Evolutionary conservation across 2,888 invertebrate genomes (phyloP), one percentile per base, ranked within the genome.

Genomic region (Rapana venosa): DNA sequence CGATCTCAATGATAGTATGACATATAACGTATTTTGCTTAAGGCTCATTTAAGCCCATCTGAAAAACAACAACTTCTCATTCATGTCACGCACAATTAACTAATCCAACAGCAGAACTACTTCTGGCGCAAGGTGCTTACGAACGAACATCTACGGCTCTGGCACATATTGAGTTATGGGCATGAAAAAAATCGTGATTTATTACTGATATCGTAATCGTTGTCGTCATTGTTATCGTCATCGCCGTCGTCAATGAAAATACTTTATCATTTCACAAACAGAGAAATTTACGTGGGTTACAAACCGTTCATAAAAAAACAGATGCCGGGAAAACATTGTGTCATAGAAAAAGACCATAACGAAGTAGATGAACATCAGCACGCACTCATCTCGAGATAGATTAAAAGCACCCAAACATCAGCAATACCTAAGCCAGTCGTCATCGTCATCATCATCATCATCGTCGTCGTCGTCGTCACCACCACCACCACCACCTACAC

Each of bases 401-500:
- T 47, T 5, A 47, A 47, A 47, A 47, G 47, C 47, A 47, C 47
- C n/a, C n/a, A n/a, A 66, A 15, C 22, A 66, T 26, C 66, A 66
- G 66, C 66, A 66, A 22, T 66, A 20, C 17, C 13, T 20, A 66
- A 22, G 66, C 17, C 66, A 17, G 17, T 61, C 13, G 13, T 61
- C 61, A n/a, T n/a, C n/a, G n/a, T n/a, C n/a, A n/a, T n/a, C n/a
- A n/a, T n/a, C n/a, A n/a, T n/a, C n/a, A n/a, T n/a, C n/a, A n/a
- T 85, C 36, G 17, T 22, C 47, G 30, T 85, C 85, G 30, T 36
- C 47, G 47, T 36, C 85, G 47, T 35, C 85, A 85, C 20, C 85
- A 85, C 20, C 85, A 85, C 20, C 85, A 85, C 20, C 85, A 85
- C 20, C 87, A 85, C 17, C 85, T 36, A 22, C 85, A 85, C 20